phyloP scores from a whole-genome alignment of 2,113 vertebrate species.

The Oncorhynchus mykiss region DNA sequence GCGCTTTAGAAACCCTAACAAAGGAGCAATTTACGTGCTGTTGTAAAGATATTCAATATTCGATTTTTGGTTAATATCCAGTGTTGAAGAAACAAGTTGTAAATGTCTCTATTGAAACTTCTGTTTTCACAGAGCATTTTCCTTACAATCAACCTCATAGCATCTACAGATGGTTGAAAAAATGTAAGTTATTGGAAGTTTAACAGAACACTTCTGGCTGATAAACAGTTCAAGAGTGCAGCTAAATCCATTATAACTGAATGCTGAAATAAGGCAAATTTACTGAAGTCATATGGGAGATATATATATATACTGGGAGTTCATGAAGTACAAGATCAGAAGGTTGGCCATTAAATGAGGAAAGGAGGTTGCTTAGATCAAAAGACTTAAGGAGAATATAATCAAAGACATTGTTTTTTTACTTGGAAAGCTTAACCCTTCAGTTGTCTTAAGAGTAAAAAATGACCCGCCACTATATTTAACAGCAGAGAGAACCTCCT shows the following conservation, averaged over 20 bases:
- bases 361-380: background rate
- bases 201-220: background rate
- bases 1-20: background rate
- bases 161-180: background rate
- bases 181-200: background rate
- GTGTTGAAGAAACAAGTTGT: background rate
- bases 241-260: background rate
- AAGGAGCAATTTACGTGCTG: background rate
- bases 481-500: too few relatives aligned
- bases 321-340: background rate
- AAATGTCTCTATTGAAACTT: background rate
- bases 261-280: background rate
- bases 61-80: too few relatives aligned
- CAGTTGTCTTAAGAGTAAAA: too few relatives aligned
- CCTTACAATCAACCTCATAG: background rate
- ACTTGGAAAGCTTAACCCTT: too few relatives aligned
- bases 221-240: background rate
- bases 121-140: background rate
- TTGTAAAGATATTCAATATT: background rate
- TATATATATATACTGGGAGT: background rate
- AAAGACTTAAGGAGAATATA: background rate
- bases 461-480: too few relatives aligned
- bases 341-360: background rate
- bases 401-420: background rate
- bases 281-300: background rate